Evolutionary conservation across 2,797 vertebrate species (phyloP).

Genomic region (Atherinosoma microstoma): DNA sequence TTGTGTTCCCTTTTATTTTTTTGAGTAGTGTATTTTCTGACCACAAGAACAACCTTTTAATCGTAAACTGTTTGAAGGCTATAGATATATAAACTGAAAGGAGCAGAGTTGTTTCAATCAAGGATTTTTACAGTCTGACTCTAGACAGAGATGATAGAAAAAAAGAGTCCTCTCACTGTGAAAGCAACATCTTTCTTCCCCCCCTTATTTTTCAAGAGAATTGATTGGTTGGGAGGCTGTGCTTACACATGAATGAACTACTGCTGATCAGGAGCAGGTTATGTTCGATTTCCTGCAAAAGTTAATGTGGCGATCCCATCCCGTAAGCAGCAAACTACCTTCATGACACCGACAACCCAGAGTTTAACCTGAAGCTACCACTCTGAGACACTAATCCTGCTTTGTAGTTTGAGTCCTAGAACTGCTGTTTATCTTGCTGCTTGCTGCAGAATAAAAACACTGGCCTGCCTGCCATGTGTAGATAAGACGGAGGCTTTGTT

Average conservation of each 20-base stretch:
- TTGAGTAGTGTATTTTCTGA: not conserved
- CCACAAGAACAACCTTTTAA: not conserved
- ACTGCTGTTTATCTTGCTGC: slow-evolving; percentile 35
- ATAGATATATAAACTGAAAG: not conserved
- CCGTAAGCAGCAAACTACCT: not conserved
- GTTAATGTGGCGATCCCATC: not conserved
- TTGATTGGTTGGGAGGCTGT: not conserved
- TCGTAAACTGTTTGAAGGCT: too few relatives aligned
- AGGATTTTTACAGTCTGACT: too few relatives aligned
- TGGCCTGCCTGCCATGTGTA: slow-evolving; percentile 52
- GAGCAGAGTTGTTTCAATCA: not conserved
- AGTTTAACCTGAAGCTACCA: not conserved
- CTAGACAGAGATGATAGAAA: not conserved
- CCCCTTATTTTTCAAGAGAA: not conserved
- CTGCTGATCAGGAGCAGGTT: not conserved
- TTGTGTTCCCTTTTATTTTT: too few relatives aligned
- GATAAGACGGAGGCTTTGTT: slow-evolving; percentile 80
- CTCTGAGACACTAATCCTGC: not conserved
- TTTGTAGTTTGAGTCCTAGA: not conserved
- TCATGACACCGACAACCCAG: not conserved
- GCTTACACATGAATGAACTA: not conserved
- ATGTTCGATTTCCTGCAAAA: not conserved
- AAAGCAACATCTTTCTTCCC: too few relatives aligned
- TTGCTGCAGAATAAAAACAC: slow-evolving; percentile 29
- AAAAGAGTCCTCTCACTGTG: not conserved